phyloP scores from a whole-genome alignment of 1,140 invertebrate species.

The Chymomyza costata region DNA sequence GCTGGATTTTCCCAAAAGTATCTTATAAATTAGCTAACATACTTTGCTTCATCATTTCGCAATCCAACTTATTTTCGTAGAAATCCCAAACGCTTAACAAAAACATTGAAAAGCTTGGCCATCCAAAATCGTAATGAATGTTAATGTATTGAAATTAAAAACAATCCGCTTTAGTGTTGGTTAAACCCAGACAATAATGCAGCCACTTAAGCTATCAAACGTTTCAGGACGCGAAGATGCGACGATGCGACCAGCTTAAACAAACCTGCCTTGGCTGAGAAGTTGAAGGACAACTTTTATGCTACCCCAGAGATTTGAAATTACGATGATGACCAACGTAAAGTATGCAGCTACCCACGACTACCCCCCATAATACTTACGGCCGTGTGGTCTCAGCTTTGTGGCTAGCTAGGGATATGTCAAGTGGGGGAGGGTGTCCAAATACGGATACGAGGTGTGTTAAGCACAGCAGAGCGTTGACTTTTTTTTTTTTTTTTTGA shows the following conservation, averaged over 20 bases:
- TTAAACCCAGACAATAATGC: constrained; percentile 67
- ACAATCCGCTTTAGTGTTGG: constrained; percentile 73
- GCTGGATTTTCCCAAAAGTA: no score
- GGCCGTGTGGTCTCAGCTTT: constrained; percentile 36
- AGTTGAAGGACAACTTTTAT: constrained; percentile 68
- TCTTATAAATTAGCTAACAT: no score
- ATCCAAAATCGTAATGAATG: constrained; percentile 53
- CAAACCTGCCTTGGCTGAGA: constrained; percentile 17
- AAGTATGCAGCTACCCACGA: no score
- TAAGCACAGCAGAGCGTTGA: neutral
- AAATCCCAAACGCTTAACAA: constrained; percentile 17
- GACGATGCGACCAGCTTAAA: constrained; percentile 4
- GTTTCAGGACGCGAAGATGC: neutral
- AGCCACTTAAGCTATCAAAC: constrained; percentile 59
- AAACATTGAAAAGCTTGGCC: constrained; percentile 2
- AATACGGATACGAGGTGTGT: constrained; percentile 7
- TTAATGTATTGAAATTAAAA: constrained; percentile 67
- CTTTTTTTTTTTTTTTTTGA: constrained; percentile 19
- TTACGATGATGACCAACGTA: constrained; percentile 9
- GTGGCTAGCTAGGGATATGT: constrained; percentile 38
- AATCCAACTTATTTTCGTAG: no score
- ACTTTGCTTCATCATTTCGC: no score
- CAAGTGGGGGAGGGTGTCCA: neutral
- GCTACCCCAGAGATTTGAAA: constrained; percentile 65
- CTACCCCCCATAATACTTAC: no score